These are phyloP conservation scores for Drosophila triauraria DNA, from an alignment of 1,140 invertebrate genomes.

Conservation along the genomic window DNA sequence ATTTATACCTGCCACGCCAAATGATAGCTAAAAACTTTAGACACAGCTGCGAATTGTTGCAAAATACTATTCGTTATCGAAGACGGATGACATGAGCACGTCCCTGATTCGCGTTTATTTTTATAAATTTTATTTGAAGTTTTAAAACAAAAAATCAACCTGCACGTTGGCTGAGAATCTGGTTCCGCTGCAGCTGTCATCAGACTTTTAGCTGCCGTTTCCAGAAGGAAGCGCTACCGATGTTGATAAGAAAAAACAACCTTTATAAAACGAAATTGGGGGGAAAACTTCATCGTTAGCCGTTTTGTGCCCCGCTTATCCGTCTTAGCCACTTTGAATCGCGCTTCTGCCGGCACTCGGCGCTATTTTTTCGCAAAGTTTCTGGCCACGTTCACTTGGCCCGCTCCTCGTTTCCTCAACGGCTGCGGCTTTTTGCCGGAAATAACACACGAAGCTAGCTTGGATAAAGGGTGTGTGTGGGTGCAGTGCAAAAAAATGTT, in stretches of 20 bases:
- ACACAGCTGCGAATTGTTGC: constrained; percentile 33
- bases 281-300: constrained; percentile 67
- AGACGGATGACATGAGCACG: constrained; percentile 34
- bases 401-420: constrained; percentile 11
- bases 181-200: constrained; percentile 30
- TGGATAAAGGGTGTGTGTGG: constrained; percentile 22
- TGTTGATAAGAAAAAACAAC: constrained; percentile 27
- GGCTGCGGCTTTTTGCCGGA: constrained; percentile 44
- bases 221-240: constrained; percentile 9
- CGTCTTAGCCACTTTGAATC: constrained; percentile 73
- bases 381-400: constrained; percentile 63
- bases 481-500: neutral
- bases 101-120: constrained; percentile 12
- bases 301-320: constrained; percentile 71
- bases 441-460: constrained; percentile 26
- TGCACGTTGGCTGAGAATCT: constrained; percentile 17
- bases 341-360: constrained; percentile 60
- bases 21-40: constrained; percentile 43
- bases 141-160: constrained; percentile 23
- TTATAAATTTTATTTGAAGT: constrained; percentile 11
- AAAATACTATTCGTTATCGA: constrained; percentile 45
- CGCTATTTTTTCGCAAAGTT: constrained; percentile 62
- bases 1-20: constrained; percentile 50
- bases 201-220: constrained; percentile 51
- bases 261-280: constrained; percentile 12